Evolutionary conservation across 2,113 vertebrate species (phyloP).

Genomic region (chimpanzee (Pan troglodytes)): NHGRI_mPanTro3-v2.1_pri NC_086015.1:195496501-195497000

Average conservation of each 20-base stretch:
- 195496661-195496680: not conserved
- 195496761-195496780: not conserved
- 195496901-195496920: not conserved
- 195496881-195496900: not conserved
- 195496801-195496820: not conserved
- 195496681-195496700: not conserved
- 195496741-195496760: not conserved
- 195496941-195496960: slow-evolving; percentile 20
- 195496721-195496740: not conserved
- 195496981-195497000: slow-evolving; percentile 49
- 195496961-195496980: slow-evolving; percentile 39
- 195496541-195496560: slow-evolving; percentile 12
- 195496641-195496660: slow-evolving; percentile 3
- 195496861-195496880: not conserved
- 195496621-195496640: not conserved
- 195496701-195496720: not conserved
- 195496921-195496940: slow-evolving; percentile 34
- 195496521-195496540: not conserved
- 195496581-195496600: not conserved
- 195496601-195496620: not conserved
- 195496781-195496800: not conserved
- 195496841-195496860: not conserved
- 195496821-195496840: not conserved
- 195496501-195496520: not conserved
- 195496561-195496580: slow-evolving; percentile 1